Conservation (phyloP, 2,797 vertebrate species). For the Typhlichthys eigenmanni region DNA sequence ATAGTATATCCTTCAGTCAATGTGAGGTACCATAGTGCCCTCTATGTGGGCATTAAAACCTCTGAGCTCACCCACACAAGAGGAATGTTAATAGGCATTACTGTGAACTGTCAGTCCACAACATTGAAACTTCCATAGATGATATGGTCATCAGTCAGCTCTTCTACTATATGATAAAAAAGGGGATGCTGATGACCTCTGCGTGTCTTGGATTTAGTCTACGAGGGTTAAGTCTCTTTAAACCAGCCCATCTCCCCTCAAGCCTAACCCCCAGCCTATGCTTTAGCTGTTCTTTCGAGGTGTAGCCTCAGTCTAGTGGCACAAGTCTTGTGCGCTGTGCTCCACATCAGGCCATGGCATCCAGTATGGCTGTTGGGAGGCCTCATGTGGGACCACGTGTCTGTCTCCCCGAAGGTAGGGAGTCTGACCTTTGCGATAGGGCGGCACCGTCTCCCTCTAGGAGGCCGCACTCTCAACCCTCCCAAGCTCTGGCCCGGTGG, state of each 20-base stretch:
- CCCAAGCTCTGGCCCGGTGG: constrained; percentile 39
- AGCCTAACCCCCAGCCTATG: constrained; percentile 26
- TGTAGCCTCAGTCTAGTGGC: constrained; percentile 3
- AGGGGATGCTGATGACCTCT: constrained; percentile 4
- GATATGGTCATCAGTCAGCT: not conserved
- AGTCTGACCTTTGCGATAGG: constrained; percentile 22
- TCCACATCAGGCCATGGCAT: not conserved
- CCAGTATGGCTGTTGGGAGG: constrained; percentile 5
- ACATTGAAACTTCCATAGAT: constrained; percentile 13
- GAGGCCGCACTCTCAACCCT: constrained; percentile 36
- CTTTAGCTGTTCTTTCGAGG: constrained; percentile 1
- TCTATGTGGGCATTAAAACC: not conserved
- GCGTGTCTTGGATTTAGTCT: constrained; percentile 26
- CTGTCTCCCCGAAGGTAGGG: constrained; percentile 3
- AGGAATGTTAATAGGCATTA: constrained; percentile 11
- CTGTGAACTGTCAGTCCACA: not conserved
- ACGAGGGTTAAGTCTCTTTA: not conserved
- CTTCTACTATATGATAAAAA: not conserved
- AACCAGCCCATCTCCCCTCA: constrained; percentile 27
- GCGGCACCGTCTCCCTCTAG: constrained; percentile 26
- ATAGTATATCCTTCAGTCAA: constrained; percentile 40
- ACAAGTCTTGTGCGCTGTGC: too few relatives aligned
- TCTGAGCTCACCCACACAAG: not conserved
- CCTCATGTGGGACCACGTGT: not conserved
- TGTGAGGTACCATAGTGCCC: constrained; percentile 11